Conservation (phyloP, 2,113 vertebrate species). For the Guaruba guarouba region DNA sequence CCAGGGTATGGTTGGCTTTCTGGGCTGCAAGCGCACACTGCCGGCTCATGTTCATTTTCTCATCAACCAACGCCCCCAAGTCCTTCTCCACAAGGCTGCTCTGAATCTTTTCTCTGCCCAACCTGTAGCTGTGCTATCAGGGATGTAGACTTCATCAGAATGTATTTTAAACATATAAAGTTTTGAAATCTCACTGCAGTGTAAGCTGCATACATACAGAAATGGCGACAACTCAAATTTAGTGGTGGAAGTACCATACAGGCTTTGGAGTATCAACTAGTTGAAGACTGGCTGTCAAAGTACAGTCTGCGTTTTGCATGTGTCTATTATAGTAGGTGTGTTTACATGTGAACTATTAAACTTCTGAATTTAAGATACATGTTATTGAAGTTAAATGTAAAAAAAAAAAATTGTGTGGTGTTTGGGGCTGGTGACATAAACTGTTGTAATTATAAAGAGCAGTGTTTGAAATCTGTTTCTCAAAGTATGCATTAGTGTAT, state of each 20-base stretch:
- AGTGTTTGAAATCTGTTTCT: not conserved
- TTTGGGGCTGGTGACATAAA: not conserved
- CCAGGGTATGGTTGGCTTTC: too few relatives aligned
- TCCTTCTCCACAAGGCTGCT: too few relatives aligned
- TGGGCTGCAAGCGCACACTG: too few relatives aligned
- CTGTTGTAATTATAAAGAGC: not conserved
- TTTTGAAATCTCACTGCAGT: not conserved
- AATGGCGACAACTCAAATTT: not conserved
- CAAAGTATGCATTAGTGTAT: not conserved
- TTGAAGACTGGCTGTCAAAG: not conserved
- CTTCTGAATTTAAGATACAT: not conserved
- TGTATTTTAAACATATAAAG: not conserved
- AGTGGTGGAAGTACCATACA: not conserved
- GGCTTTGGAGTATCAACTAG: not conserved
- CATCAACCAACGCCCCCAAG: too few relatives aligned
- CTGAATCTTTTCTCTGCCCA: too few relatives aligned
- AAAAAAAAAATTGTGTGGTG: not conserved
- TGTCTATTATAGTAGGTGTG: not conserved
- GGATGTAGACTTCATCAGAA: not conserved
- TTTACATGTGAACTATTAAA: not conserved
- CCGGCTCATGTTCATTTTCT: too few relatives aligned
- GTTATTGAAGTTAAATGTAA: not conserved
- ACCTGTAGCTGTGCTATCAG: too few relatives aligned
- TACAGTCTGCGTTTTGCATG: not conserved
- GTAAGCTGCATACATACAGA: not conserved